These are phyloP conservation scores for Coregonus sp. DNA, from an alignment of 2,797 vertebrate genomes.

Conservation along the genomic window DNA sequence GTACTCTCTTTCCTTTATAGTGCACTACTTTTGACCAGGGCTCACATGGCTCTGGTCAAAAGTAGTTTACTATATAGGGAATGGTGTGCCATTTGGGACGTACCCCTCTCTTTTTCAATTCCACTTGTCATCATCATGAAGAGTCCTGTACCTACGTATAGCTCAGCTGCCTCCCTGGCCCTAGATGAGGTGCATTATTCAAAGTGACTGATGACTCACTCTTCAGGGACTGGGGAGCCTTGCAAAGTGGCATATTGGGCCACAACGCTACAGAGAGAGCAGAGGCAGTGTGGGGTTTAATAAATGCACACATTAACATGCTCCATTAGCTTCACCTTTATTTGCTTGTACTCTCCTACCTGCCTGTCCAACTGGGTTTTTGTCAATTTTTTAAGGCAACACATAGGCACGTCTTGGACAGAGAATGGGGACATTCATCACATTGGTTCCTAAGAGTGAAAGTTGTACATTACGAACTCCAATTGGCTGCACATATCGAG, in stretches of 20 bases:
- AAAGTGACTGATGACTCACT: slow-evolving; percentile 70
- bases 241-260: slow-evolving; percentile 51
- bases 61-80: not conserved
- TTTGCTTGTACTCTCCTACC: slow-evolving; percentile 62
- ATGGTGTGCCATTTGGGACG: not conserved
- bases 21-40: not conserved
- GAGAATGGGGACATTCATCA: not conserved
- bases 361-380: slow-evolving; percentile 42
- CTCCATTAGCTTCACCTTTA: slow-evolving; percentile 69
- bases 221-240: slow-evolving; percentile 39
- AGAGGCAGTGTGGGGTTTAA: slow-evolving; percentile 51
- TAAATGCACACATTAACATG: slow-evolving; percentile 66
- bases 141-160: slow-evolving; percentile 40
- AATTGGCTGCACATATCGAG: not conserved
- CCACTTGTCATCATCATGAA: slow-evolving; percentile 62
- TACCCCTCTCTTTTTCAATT: slow-evolving; percentile 30
- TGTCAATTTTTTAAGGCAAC: not conserved
- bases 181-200: slow-evolving; percentile 66
- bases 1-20: not conserved
- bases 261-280: slow-evolving; percentile 10
- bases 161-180: slow-evolving; percentile 29
- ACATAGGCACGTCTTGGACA: not conserved
- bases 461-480: not conserved
- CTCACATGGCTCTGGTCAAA: not conserved
- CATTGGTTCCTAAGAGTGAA: not conserved